Conservation (phyloP, 1,140 invertebrate genomes). For the Hylyphantes graminicola region DNA sequence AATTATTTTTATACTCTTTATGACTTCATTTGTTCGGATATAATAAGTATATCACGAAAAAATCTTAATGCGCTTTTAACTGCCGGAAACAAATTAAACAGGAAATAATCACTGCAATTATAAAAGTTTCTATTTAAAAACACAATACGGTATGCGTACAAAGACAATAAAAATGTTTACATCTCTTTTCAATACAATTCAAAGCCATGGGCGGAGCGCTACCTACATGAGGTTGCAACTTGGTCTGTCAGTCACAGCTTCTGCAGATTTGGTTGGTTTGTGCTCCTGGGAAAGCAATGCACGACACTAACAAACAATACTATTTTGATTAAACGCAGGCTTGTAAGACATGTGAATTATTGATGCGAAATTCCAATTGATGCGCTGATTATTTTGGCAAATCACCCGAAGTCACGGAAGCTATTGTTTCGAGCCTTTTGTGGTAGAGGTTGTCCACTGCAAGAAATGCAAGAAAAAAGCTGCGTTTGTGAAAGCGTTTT, state of each 20-base stretch:
- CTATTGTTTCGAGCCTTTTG: conserved; percentile 39
- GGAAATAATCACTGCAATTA: too few relatives aligned
- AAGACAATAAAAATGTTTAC: conserved; percentile 10
- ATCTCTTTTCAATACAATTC: conserved; percentile 4
- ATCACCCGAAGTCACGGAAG: conserved; percentile 49
- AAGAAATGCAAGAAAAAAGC: conserved; percentile 13
- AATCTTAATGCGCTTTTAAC: too few relatives aligned
- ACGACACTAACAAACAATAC: conserved; percentile 39
- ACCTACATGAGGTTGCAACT: conserved; percentile 20
- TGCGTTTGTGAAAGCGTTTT: conserved; percentile 29
- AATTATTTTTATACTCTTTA: too few relatives aligned
- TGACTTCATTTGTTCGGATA: too few relatives aligned
- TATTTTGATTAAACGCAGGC: conserved; percentile 46
- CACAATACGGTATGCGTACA: too few relatives aligned
- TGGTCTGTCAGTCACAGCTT: conserved; percentile 35
- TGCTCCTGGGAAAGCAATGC: conserved; percentile 2
- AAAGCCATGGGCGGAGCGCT: conserved; percentile 10
- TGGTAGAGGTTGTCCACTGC: conserved; percentile 17
- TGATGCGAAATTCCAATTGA: conserved; percentile 32
- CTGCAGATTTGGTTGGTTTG: background rate
- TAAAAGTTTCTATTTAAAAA: too few relatives aligned
- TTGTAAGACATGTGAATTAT: conserved; percentile 35
- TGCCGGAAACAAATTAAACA: too few relatives aligned
- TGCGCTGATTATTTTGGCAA: conserved; percentile 58
- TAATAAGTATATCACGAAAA: too few relatives aligned